Evolutionary conservation across 1,140 invertebrate genomes (phyloP), one percentile per base, ranked within the genome.

Genomic region (Mamestra configurata): DNA sequence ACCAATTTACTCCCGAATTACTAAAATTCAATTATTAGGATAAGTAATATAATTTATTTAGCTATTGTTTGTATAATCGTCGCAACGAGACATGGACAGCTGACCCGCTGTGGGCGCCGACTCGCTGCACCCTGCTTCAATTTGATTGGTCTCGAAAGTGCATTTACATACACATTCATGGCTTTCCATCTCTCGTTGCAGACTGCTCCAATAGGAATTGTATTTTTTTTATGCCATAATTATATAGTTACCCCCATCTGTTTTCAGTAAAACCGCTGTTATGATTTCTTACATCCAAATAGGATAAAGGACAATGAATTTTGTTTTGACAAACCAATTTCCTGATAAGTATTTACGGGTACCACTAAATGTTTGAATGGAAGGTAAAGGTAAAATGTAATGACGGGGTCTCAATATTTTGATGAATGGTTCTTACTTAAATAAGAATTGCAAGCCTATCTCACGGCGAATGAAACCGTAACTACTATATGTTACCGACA

Each of bases 1-100:
- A 51, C 43, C 46, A 77, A 77, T 77, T 49, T 66, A 66, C 75
- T 77, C 75, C 75, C 75, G 43, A 66, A 66, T 64, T 66, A 77
- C 59, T 66, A 35, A 37, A 64, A 66, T 51, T 77, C 75, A 66
- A 77, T 77, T 77, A 77, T 11, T 75, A 75, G 71, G 8, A 24
- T 75, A 75, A 75, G 71, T 75, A 43, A 20, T 37, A 72, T 40
- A 72, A 35, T 57, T 75, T 59, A 37, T 55, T 40, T 53, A 75
- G 22, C 7, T 49, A 20, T 20, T 64, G 24, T 53, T n/a, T 8
- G 15, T 64, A 40, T 18, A 40, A 1, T 40, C 35, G n/a, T 40
- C n/a, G 35, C 35, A 20, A 64, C 31, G 35, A 64, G 35, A 40
- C 6, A 20, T 40, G 4, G n/a, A 13, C 18, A 61, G 27, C 15